These are phyloP conservation scores for Bagarius yarrelli DNA, from an alignment of 2,113 vertebrate species.

Conservation along the genomic window DNA sequence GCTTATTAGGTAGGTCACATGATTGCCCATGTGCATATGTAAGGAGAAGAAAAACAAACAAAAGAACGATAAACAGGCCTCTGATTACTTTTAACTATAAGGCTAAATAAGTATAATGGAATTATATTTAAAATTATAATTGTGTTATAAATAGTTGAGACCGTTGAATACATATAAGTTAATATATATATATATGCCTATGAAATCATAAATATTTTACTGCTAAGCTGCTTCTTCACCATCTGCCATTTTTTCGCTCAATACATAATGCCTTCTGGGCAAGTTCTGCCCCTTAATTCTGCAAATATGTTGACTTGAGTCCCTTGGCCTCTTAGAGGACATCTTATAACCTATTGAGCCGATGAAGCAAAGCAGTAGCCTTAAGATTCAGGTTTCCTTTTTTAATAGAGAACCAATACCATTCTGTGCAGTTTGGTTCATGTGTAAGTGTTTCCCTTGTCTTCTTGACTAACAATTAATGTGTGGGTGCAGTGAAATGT, in stretches of 20 bases:
- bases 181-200: neutral
- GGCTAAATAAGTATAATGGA: too few species aligned
- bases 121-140: too few species aligned
- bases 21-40: neutral
- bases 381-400: neutral
- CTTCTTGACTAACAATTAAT: too few species aligned
- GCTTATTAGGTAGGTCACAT: neutral
- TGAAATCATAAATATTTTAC: neutral
- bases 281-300: slow-evolving; percentile 2
- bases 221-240: neutral
- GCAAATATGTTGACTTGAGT: slow-evolving; percentile 14
- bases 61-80: too few species aligned
- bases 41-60: neutral
- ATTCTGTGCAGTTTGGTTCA: too few species aligned
- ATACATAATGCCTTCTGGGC: slow-evolving; percentile 17
- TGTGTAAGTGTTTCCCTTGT: too few species aligned
- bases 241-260: neutral
- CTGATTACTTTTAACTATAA: neutral
- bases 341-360: slow-evolving; percentile 2
- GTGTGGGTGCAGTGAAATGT: too few species aligned
- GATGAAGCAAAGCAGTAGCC: neutral
- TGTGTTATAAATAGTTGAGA: neutral
- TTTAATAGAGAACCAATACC: too few species aligned
- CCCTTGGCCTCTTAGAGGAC: neutral
- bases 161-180: neutral